Evolutionary conservation across 2,888 invertebrate species (phyloP), one percentile per base, ranked within the genome.

Genomic region (Tupiocoris notatus): DNA sequence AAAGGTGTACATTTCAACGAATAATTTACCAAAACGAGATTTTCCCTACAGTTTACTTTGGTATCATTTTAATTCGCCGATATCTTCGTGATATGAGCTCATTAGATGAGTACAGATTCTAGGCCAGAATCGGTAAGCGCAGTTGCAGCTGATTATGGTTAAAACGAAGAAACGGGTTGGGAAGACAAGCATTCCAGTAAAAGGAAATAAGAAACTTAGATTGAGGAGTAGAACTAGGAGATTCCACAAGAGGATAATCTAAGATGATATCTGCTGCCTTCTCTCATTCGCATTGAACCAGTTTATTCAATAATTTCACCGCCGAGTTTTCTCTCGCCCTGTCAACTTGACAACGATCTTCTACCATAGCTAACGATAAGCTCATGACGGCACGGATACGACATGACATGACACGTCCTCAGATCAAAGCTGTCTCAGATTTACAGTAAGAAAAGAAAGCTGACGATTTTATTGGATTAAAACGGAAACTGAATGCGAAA

Each of bases 291-390:
- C 39, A 39, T 20, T 22, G 22, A 63, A 63, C 63, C 63, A 63
- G 63, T 63, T 63, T 63, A 63, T 63, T 63, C 63, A 63, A 63
- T 63, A 63, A 63, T 63, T 63, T 63, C 23, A 21, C 23, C 63
- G 18, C 22, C 63, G 21, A 63, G 23, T 23, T 63, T 23, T 63
- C 63, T 63, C 63, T 23, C 63, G 23, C 63, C 12, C 39, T 39
- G 39, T 39, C 39, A 39, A 39, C 39, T 12, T 39, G 39, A 39
- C 39, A 39, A 39, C 39, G 39, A 7, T 39, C 6, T 39, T 39
- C 39, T 39, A 7, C 39, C 39, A n/a, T 39, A 39, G 39, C 39
- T 39, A 39, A 39, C 39, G 39, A 39, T 39, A 39, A n/a, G n/a
- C n/a, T n/a, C n/a, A n/a, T n/a, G 39, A 39, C 39, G 39, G 39